These are phyloP conservation scores for Torymus aiolomorphi DNA, from an alignment of 2,888 invertebrate species.

Conservation along the genomic window DNA sequence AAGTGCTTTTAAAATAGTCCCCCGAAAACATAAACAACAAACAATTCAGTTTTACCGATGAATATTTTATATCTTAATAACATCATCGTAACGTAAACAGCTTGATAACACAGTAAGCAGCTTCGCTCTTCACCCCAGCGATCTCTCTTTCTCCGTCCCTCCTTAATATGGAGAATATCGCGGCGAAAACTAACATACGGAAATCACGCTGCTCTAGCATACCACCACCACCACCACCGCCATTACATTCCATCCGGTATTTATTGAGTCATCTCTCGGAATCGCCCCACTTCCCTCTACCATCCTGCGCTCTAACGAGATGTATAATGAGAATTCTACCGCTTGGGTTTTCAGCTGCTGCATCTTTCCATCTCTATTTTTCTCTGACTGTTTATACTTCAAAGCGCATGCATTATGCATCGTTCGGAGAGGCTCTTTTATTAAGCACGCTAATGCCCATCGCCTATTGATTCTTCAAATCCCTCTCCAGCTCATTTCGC, in stretches of 20 bases:
- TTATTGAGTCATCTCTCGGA: slow-evolving; percentile 6
- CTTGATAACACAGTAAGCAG: too few relatives aligned
- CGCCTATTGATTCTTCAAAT: slow-evolving; percentile 43
- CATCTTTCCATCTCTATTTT: background rate
- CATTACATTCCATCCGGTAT: background rate
- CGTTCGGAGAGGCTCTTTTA: slow-evolving; percentile 26
- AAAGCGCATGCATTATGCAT: slow-evolving; percentile 44
- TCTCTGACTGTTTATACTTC: slow-evolving; percentile 29
- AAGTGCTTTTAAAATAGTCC: too few relatives aligned
- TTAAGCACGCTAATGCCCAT: slow-evolving; percentile 46
- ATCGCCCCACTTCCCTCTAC: background rate
- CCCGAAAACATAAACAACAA: too few relatives aligned
- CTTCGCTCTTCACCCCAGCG: too few relatives aligned
- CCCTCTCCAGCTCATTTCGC: background rate
- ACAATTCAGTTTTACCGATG: too few relatives aligned
- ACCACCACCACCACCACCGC: too few relatives aligned
- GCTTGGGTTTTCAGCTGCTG: background rate
- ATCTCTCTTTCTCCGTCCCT: too few relatives aligned
- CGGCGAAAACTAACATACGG: too few relatives aligned
- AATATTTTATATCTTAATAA: too few relatives aligned
- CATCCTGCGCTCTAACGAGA: slow-evolving; percentile 26
- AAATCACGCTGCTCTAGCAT: too few relatives aligned
- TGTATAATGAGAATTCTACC: slow-evolving; percentile 26
- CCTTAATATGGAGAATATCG: too few relatives aligned
- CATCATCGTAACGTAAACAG: too few relatives aligned